Evolutionary conservation across 2,888 invertebrate species (phyloP).

Genomic region (Gasteruption jaculator): DNA sequence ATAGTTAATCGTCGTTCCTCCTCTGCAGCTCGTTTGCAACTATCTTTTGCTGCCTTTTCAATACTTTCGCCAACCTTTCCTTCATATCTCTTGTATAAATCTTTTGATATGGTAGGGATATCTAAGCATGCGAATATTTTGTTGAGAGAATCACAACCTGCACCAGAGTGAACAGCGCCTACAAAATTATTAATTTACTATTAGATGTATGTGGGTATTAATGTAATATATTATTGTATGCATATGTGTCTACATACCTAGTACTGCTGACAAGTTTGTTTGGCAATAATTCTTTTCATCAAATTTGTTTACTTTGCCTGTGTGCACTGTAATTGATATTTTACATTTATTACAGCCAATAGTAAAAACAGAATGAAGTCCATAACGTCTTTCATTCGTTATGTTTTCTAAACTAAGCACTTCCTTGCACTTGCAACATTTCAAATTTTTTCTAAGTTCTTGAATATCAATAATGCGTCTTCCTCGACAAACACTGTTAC

Average conservation of each 20-base stretch:
- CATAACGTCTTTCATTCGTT: no score
- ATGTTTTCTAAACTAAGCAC: no score
- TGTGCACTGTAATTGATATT: slow-evolving; percentile 5
- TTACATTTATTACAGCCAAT: not conserved
- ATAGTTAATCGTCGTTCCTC: slow-evolving; percentile 16
- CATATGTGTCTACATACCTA: slow-evolving; percentile 7
- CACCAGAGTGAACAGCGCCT: slow-evolving; percentile 7
- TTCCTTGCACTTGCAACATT: no score
- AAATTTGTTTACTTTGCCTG: slow-evolving; percentile 6
- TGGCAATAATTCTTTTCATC: not conserved
- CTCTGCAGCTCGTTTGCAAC: slow-evolving; percentile 13
- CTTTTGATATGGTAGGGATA: slow-evolving; percentile 10
- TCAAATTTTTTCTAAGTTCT: no score
- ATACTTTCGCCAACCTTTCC: slow-evolving; percentile 16
- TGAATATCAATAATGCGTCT: no score
- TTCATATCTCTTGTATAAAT: slow-evolving; percentile 18
- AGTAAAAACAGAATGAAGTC: not conserved
- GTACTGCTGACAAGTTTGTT: slow-evolving; percentile 7
- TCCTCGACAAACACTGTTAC: no score
- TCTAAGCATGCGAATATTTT: slow-evolving; percentile 18
- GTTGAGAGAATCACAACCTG: slow-evolving; percentile 10
- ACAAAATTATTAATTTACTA: not conserved
- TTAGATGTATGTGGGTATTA: not conserved
- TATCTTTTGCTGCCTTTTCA: slow-evolving; percentile 16
- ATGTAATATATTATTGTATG: slow-evolving; percentile 1